Base-by-base conservation (phyloP, 53 echinoderm and acorn worm genomes). In the Echinarachnius parma region DNA sequence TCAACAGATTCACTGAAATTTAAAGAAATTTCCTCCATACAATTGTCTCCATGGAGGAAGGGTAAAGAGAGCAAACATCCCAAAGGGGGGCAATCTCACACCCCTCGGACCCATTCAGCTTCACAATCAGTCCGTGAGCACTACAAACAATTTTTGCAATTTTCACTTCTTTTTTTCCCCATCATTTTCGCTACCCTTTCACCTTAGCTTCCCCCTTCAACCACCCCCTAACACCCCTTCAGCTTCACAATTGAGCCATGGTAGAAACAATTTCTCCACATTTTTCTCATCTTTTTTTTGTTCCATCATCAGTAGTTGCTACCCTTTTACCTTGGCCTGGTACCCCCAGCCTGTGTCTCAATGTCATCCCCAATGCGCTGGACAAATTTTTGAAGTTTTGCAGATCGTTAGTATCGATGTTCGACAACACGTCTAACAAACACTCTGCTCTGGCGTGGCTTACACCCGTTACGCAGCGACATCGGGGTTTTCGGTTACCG, bases 361-460 rank as follows among this genome's bases (percentile, higher is more conserved):
- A 34, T 69, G 70, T 33, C 70, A 69, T 34, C 53, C 70, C 70
- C 70, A 69, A 69, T 69, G 70, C 70, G 23, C 52, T 26, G 53
- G 22, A 69, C 70, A 69, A 69, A 69, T 69, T 65, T 39, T 69
- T 69, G 70, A 69, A 69, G 70, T 69, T 69, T 69, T 69, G 34
- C 70, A 69, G 70, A 69, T 69, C 70, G 70, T 69, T 69, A 69
- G 70, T 69, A 69, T 69, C 70, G 70, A 69, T 69, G 70, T 69
- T 35, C 70, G 70, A 69, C n/a, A n/a, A n/a, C 70, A 69, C 70
- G 70, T 69, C 70, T 50, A 32, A 69, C 70, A 69, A 69, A 69
- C 70, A 69, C 70, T 69, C 34, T 69, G 21, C 70, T 20, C 70
- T 24, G 21, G 70, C 53, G 53, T 69, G 25, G 21, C 32, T 69